Evolutionary conservation across 1,140 invertebrate species (phyloP).

Genomic region (Heliconius nattereri): DNA sequence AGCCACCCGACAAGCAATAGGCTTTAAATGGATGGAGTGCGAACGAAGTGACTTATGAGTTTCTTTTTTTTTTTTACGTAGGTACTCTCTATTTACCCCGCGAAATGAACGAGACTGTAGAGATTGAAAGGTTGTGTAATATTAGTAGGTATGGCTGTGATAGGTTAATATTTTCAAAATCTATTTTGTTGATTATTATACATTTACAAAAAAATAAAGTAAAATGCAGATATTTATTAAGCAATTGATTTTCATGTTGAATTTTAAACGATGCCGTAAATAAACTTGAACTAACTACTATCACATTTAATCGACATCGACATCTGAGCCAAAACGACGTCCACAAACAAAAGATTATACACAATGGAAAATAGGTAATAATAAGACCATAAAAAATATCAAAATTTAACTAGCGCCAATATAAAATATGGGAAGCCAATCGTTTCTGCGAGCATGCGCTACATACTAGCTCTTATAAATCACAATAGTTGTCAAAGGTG

Average conservation of each 20-base stretch:
- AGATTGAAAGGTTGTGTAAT: too few relatives aligned
- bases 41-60: slow-evolving; percentile 11
- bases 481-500: slow-evolving; percentile 52
- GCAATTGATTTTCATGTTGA: too few relatives aligned
- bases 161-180: too few relatives aligned
- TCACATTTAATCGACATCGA: too few relatives aligned
- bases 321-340: too few relatives aligned
- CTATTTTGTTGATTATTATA: too few relatives aligned
- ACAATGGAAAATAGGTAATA: neutral
- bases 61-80: neutral
- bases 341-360: neutral
- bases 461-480: slow-evolving; percentile 5
- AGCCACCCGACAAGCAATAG: slow-evolving; percentile 12
- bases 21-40: slow-evolving; percentile 5
- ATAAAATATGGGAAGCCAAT: neutral
- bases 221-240: too few relatives aligned
- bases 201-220: too few relatives aligned
- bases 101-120: neutral
- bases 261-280: too few relatives aligned
- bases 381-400: neutral
- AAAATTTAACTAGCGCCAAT: neutral
- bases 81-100: neutral
- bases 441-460: neutral
- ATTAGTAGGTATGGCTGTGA: too few relatives aligned
- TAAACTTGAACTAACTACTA: too few relatives aligned